phyloP scores from a whole-genome alignment of 2,888 invertebrate genomes.

The Cerastis rubricosa region DNA sequence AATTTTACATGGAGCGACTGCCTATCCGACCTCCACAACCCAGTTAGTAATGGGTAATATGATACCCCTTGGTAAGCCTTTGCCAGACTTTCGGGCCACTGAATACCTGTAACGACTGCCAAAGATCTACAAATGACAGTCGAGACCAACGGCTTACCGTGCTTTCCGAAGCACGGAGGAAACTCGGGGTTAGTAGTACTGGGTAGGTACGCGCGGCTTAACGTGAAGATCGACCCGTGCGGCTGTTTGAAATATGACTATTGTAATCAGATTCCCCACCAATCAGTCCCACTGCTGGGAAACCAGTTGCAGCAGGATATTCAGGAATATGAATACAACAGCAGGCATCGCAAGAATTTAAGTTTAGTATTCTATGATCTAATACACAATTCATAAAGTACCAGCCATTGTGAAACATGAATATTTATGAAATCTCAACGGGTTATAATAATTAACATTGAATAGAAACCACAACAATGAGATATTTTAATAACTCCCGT shows the following conservation, averaged over 20 bases:
- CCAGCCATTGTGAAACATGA: constrained; percentile 22
- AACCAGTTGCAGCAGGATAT: neutral
- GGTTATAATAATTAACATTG: constrained; percentile 48
- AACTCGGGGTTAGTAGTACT: neutral
- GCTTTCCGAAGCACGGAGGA: neutral
- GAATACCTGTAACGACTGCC: neutral
- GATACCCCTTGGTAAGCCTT: neutral
- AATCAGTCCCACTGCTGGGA: no score
- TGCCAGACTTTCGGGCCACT: neutral
- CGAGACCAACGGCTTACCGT: neutral
- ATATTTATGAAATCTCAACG: constrained; percentile 48
- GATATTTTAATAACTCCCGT: constrained; percentile 36
- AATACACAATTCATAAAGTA: constrained; percentile 17
- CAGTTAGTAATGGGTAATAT: neutral
- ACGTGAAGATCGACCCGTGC: neutral
- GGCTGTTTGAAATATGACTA: neutral
- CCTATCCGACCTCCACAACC: neutral
- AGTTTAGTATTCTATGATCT: neutral
- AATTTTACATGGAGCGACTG: neutral
- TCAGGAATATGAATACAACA: neutral
- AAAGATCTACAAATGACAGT: neutral
- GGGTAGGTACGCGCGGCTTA: neutral
- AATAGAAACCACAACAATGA: constrained; percentile 44
- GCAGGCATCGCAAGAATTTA: neutral
- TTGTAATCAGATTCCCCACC: no score